phyloP scores from a whole-genome alignment of 2,797 vertebrate species.

The Eulemur coronatus region DNA sequence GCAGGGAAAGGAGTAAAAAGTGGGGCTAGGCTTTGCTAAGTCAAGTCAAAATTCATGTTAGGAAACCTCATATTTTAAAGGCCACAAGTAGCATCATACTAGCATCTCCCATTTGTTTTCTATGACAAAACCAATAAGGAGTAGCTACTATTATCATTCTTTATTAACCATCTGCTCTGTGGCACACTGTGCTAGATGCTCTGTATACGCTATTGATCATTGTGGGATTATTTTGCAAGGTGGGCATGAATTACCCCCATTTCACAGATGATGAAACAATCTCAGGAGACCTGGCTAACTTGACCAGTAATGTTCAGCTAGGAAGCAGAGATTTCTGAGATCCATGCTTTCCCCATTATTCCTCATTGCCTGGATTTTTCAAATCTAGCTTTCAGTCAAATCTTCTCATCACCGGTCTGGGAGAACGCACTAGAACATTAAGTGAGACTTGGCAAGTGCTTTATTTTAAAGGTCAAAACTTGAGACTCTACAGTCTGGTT shows the following conservation, averaged over 20 bases:
- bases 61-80: neutral
- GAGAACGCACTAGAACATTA: neutral
- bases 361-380: neutral
- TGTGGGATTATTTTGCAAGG: neutral
- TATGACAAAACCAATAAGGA: neutral
- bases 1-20: neutral
- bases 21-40: neutral
- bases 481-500: neutral
- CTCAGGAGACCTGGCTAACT: neutral
- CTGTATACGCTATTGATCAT: neutral
- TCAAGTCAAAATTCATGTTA: neutral
- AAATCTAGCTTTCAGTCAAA: neutral
- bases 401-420: neutral
- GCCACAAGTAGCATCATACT: neutral
- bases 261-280: neutral
- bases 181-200: neutral
- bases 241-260: neutral
- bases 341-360: neutral
- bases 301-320: accelerated
- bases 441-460: neutral
- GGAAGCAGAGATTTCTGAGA: neutral
- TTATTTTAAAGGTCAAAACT: neutral
- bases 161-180: neutral
- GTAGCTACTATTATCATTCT: neutral
- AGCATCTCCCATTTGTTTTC: neutral